Evolutionary conservation across 2,113 vertebrate species (phyloP), one percentile per base, ranked within the genome.

Genomic region (Pituophis catenifer): DNA sequence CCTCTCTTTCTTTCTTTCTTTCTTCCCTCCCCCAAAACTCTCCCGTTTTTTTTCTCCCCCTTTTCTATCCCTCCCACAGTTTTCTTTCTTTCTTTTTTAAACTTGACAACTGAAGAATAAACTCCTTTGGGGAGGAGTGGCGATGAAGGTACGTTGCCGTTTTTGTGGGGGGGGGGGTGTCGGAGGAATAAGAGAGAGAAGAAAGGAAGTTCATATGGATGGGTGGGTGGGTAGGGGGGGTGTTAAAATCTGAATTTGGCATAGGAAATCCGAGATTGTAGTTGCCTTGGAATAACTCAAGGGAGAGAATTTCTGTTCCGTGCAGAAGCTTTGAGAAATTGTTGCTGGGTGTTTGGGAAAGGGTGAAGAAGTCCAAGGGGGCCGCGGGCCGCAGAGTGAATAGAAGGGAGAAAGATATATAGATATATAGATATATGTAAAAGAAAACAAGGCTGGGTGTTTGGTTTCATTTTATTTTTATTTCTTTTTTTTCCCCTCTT

Each of bases 21-120:
- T 8, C 7, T 38, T n/a, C n/a, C 17, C 11, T 29, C 33, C 12
- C 15, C 92, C 91, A 1, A 89, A 92, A 57, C 91, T 86, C 0
- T 93, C 95, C 91, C 70, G 1, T 53, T 53, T 94, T 93, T 12
- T 0, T 5, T 29, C 24, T 26, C 24, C 10, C 59, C 24, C 1
- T 59, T 44, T 48, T 23, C 75, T 62, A n/a, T 65, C 93, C 92
- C 91, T 94, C 75, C 86, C 95, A 0, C 0, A 52, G 91, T 93
- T 93, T 89, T 86, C 19, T 38, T 70, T 70, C 1, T n/a, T n/a
- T 65, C 12, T 65, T 65, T 65, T 29, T 12, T 21, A 57, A 65
- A 96, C 92, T 96, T 96, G 95, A 93, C 96, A 96, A 13, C 95
- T 89, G 97, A 95, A 96, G 97, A 97, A 75, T 95, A 95, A 94